Conservation (phyloP, 2,113 vertebrate genomes). For the Synchiropus splendidus region DNA sequence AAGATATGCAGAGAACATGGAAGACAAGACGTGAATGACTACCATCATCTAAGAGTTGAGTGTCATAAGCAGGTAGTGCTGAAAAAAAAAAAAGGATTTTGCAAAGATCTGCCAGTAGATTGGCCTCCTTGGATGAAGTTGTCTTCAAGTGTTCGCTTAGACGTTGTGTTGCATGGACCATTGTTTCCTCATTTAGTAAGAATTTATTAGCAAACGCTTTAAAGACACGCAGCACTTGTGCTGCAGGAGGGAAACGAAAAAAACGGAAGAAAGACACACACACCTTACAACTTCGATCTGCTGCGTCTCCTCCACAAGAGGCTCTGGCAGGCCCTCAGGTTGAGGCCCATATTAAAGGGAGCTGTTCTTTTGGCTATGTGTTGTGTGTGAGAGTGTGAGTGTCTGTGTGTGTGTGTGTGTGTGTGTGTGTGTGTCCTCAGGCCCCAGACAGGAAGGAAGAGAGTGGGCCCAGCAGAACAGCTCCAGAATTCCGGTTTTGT, state of each 20-base stretch:
- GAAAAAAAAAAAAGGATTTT: no score
- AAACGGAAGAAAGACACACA: slow-evolving; percentile 1
- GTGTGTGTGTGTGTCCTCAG: slow-evolving; percentile 33
- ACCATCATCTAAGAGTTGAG: no score
- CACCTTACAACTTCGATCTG: slow-evolving; percentile 12
- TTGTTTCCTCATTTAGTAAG: no score
- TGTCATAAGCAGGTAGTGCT: no score
- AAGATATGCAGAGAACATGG: no score
- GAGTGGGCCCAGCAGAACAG: slow-evolving; percentile 56
- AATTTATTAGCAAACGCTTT: no score
- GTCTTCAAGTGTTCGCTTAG: no score
- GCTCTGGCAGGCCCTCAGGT: slow-evolving; percentile 47
- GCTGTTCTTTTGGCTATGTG: slow-evolving; percentile 44
- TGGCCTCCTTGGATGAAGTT: no score
- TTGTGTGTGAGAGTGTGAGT: slow-evolving; percentile 24
- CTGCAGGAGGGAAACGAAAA: no score
- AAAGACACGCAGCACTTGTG: neutral
- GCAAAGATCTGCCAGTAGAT: no score
- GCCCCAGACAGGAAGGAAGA: slow-evolving; percentile 74
- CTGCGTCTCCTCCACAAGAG: slow-evolving; percentile 27
- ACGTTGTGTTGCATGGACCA: no score
- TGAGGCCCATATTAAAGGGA: slow-evolving; percentile 56
- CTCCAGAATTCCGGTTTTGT: slow-evolving; percentile 65
- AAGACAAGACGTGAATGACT: no score
- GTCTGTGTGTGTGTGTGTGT: slow-evolving; percentile 16